Base-by-base conservation (phyloP, 2,888 invertebrate species). In the Pristionchus maxplancki region DNA sequence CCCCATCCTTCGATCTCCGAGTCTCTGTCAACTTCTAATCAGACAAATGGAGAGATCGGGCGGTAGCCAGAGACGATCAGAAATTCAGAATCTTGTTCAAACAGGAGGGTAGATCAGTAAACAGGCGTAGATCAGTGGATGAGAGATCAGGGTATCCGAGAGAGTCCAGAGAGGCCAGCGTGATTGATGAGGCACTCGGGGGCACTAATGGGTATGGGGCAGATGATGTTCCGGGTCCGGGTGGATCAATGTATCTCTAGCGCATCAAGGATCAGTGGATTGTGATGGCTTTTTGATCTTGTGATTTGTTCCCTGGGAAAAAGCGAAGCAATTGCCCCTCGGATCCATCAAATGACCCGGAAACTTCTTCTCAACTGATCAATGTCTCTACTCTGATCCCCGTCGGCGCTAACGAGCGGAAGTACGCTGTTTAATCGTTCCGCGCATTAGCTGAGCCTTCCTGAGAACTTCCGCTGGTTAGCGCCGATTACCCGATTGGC, bases 71-170 rank as follows among this genome's bases (percentile, higher is more conserved):
- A 58, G 58, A 58, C 58, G n/a, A 58, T 58, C 58, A 53, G 20
- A 58, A 9, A 24, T 58, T 24, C n/a, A 24, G 37, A 28, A 67
- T 71, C 37, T 24, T 71, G 71, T 71, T 71, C 71, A 71, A 71
- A 71, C 71, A 71, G 71, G 17, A 1, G 64, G 67, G 28, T 28
- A 67, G 71, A 34, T 71, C 71, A 71, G 71, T 71, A 71, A 71
- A 71, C 71, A 71, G 2, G 37, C 13, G 71, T 34, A 34, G 71
- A 71, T 71, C 71, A 71, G 37, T 71, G 15, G 37, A 37, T 40
- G 17, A 71, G 71, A 37, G 71, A 71, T 20, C 15, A 37, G 37
- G 17, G 31, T 15, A 15, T 11, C 2, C 1, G 37, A 71, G 71
- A 71, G 71, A 37, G 37, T 24, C 37, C 34, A 71, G 71, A 34